These are phyloP conservation scores for Pungitius pungitius DNA, from an alignment of 2,113 vertebrate genomes.

Conservation along the genomic window DNA sequence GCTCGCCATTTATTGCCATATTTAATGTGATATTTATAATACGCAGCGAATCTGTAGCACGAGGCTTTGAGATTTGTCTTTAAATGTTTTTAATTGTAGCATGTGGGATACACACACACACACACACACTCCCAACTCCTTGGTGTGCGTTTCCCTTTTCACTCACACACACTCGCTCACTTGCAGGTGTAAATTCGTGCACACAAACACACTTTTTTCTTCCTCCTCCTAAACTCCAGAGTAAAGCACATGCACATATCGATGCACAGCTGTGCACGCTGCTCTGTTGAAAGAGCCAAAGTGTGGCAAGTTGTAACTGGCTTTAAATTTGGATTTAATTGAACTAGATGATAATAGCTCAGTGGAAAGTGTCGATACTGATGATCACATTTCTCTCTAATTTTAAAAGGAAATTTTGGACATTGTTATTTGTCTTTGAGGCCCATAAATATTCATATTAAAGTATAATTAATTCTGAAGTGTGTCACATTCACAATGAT, in stretches of 20 bases:
- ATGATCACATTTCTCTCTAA: slow-evolving; percentile 6
- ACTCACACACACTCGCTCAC: slow-evolving; percentile 18
- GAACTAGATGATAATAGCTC: not conserved
- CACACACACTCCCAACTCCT: slow-evolving; percentile 21
- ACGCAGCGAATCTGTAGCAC: not conserved
- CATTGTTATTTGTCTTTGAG: slow-evolving; percentile 12
- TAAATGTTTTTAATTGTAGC: slow-evolving; percentile 26
- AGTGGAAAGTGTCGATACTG: slow-evolving; percentile 5
- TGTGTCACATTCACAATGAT: slow-evolving; percentile 1
- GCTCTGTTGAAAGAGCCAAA: not conserved
- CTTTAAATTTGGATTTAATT: slow-evolving; percentile 22
- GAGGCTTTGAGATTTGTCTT: not conserved
- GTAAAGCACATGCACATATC: not conserved
- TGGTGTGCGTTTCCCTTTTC: not conserved
- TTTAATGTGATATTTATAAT: slow-evolving; percentile 15
- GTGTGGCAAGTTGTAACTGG: not conserved
- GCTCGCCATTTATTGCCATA: not conserved
- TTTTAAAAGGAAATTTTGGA: not conserved
- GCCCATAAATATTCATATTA: not conserved
- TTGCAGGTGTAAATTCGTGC: slow-evolving; percentile 16
- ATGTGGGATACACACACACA: not conserved
- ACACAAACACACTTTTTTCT: slow-evolving; percentile 7
- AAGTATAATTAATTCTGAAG: slow-evolving; percentile 6
- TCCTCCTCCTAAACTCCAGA: slow-evolving; percentile 16
- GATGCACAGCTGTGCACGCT: not conserved